Conservation (phyloP, 2,797 vertebrate genomes). For the Phrynocephalus vlangalii region DNA sequence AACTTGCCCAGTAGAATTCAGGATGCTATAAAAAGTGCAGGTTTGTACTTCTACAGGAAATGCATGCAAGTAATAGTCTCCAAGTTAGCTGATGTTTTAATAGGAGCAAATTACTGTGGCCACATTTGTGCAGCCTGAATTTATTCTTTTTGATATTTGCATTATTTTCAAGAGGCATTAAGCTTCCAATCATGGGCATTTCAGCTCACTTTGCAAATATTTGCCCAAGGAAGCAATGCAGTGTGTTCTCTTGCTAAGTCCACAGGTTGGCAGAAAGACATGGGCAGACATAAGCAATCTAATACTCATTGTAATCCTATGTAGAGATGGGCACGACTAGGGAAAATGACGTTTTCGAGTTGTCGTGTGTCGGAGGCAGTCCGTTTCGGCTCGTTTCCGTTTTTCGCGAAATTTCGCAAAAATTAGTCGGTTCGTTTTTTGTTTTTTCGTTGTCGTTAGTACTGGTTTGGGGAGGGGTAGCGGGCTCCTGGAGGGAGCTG, state of each 20-base stretch:
- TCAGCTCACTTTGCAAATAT: neutral
- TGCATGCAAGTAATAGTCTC: neutral
- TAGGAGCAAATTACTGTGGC: neutral
- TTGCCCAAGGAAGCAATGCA: neutral
- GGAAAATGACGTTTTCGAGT: too few relatives aligned
- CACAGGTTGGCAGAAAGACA: neutral
- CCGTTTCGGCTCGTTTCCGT: too few relatives aligned
- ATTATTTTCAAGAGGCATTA: neutral
- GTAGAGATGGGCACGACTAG: too few relatives aligned
- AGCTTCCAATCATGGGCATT: neutral
- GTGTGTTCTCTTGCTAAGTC: neutral
- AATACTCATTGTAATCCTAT: neutral
- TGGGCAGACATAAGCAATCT: neutral
- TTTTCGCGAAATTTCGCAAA: too few relatives aligned
- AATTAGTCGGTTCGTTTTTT: too few relatives aligned
- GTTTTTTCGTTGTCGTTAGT: too few relatives aligned
- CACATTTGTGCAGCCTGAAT: neutral
- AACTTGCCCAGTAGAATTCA: neutral
- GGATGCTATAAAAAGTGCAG: neutral
- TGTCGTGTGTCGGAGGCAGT: too few relatives aligned
- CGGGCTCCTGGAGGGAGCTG: too few relatives aligned
- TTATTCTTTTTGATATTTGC: slow-evolving; percentile 12
- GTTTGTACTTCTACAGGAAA: neutral
- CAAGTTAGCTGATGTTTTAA: slow-evolving; percentile 9
- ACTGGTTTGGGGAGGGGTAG: too few relatives aligned